These are phyloP conservation scores for Acropternis orthonyx DNA, from an alignment of 2,797 vertebrate species.

Conservation along the genomic window DNA sequence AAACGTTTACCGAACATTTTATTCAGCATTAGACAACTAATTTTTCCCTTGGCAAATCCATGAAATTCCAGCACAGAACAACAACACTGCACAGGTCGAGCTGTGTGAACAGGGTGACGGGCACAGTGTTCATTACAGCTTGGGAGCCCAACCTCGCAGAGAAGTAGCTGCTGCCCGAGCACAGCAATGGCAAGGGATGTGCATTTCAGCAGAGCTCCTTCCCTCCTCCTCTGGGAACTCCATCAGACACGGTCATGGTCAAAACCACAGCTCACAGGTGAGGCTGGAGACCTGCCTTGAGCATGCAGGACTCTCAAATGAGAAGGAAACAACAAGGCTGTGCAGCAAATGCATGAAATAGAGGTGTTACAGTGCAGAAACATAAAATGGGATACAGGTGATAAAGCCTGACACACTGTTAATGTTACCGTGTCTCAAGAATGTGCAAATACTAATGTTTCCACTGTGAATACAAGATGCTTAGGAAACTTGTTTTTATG, in stretches of 20 bases:
- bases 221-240: background rate
- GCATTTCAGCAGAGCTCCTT: background rate
- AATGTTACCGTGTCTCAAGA: background rate
- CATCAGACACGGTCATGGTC: fast-evolving
- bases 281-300: background rate
- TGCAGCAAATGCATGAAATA: background rate
- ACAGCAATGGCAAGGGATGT: background rate
- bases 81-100: background rate
- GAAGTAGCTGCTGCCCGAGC: background rate
- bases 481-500: background rate
- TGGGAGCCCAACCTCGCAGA: background rate
- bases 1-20: constrained; percentile 5
- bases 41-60: background rate
- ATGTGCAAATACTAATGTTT: background rate
- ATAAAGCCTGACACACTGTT: background rate
- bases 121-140: background rate
- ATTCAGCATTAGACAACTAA: background rate
- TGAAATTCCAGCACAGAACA: background rate
- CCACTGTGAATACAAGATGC: background rate
- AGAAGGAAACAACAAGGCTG: background rate
- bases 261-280: background rate
- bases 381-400: background rate
- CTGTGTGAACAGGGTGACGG: background rate
- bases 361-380: background rate
- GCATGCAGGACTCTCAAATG: background rate